phyloP scores from a whole-genome alignment of 2,113 vertebrate species.

The Delphinus delphis region DNA sequence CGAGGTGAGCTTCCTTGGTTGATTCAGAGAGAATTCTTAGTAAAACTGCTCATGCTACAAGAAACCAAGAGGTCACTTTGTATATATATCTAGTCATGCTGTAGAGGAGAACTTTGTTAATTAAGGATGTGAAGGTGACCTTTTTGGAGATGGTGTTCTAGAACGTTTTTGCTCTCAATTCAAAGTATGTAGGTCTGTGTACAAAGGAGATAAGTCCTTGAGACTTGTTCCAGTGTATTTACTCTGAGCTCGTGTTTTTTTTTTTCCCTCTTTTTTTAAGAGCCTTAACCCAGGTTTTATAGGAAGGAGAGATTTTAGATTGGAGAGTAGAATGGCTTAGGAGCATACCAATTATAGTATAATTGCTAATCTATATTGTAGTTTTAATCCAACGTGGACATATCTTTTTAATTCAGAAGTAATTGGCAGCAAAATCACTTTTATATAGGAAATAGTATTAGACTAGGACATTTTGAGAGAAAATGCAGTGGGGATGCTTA shows the following conservation, averaged over 20 bases:
- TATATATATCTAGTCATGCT: background rate
- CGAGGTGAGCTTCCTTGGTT: constrained; percentile 86
- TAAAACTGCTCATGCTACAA: background rate
- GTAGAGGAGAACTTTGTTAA: background rate
- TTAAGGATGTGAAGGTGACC: background rate
- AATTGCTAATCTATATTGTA: background rate
- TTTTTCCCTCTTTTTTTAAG: background rate
- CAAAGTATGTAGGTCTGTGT: background rate
- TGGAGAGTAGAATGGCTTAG: background rate
- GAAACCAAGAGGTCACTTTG: constrained; percentile 1
- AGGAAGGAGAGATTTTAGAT: background rate
- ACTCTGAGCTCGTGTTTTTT: background rate
- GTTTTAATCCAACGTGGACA: background rate
- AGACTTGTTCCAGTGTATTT: background rate
- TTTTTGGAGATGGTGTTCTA: background rate
- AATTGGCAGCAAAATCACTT: background rate
- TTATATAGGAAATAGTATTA: background rate
- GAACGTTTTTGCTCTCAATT: background rate
- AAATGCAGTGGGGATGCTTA: background rate
- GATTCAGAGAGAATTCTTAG: constrained; percentile 34
- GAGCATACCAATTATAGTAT: background rate
- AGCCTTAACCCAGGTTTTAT: background rate
- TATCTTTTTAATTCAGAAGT: background rate
- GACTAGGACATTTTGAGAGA: background rate
- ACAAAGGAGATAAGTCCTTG: background rate